Percentiles rank a stretch among this genome's conserved stretches.
phyloP scores from a whole-genome alignment of 2,888 invertebrate species.

The Pteria penguin region DNA sequence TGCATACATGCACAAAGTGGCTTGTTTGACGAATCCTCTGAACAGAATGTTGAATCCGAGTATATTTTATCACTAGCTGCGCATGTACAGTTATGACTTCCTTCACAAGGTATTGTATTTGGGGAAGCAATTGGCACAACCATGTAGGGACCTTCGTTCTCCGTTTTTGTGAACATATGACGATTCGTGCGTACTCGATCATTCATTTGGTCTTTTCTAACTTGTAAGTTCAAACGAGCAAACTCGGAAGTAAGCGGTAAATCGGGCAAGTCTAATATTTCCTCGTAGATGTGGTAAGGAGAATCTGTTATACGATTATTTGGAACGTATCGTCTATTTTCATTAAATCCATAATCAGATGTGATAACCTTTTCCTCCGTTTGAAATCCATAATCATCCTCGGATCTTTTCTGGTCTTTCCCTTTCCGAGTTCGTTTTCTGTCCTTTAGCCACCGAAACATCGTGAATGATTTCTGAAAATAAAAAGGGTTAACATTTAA shows the following conservation, averaged over 20 bases:
- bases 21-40: not conserved
- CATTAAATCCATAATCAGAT: constrained; percentile 25
- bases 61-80: not conserved
- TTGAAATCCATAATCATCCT: constrained; percentile 32
- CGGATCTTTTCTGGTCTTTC: not conserved
- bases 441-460: constrained; percentile 39
- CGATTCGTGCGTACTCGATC: not conserved
- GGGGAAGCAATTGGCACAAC: constrained; percentile 23
- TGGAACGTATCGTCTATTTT: not conserved
- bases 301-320: constrained; percentile 8
- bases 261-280: constrained; percentile 29
- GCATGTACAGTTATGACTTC: not conserved
- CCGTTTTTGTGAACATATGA: not conserved
- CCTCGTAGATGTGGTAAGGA: constrained; percentile 31
- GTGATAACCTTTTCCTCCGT: not conserved
- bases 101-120: not conserved
- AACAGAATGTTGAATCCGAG: not conserved
- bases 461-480: not conserved
- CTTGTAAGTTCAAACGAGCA: not conserved
- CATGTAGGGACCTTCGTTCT: constrained; percentile 33
- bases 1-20: constrained; percentile 7
- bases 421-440: constrained; percentile 8
- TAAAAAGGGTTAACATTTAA: no score
- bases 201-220: not conserved
- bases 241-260: constrained; percentile 17